These are phyloP conservation scores for Avahi laniger DNA, from an alignment of 2,797 vertebrate genomes.

Conservation along the genomic window DNA sequence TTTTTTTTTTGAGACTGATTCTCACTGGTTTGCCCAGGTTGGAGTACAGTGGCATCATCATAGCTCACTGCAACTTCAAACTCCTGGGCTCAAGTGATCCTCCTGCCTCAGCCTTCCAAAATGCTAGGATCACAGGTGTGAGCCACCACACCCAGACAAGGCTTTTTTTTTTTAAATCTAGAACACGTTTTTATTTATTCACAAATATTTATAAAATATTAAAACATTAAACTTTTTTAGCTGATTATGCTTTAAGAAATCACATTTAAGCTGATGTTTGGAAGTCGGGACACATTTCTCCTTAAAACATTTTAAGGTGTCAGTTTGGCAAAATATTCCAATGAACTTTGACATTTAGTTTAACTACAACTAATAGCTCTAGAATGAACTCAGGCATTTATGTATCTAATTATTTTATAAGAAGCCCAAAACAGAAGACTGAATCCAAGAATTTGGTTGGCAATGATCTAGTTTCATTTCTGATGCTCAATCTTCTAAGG, in stretches of 20 bases:
- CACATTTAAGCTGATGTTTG: background rate
- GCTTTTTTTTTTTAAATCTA: background rate
- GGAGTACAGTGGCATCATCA: background rate
- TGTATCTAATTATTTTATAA: background rate
- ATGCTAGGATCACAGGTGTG: background rate
- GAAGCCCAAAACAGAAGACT: background rate
- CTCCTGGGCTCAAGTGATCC: background rate
- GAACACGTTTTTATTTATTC: background rate
- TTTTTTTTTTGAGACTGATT: background rate
- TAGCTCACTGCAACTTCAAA: background rate
- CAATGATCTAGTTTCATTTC: background rate
- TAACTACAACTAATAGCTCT: background rate
- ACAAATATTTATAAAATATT: conserved; percentile 29
- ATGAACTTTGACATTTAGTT: background rate
- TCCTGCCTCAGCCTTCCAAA: background rate
- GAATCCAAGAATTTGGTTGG: background rate
- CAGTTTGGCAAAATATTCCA: background rate
- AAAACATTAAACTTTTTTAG: background rate
- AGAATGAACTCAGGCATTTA: background rate
- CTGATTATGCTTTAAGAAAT: background rate
- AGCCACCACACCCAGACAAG: background rate
- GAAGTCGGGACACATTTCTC: background rate
- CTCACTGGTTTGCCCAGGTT: background rate
- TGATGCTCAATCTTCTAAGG: background rate
- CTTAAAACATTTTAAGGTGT: background rate